phyloP scores from a whole-genome alignment of 2,113 vertebrate genomes.

The Todiramphus chloris region DNA sequence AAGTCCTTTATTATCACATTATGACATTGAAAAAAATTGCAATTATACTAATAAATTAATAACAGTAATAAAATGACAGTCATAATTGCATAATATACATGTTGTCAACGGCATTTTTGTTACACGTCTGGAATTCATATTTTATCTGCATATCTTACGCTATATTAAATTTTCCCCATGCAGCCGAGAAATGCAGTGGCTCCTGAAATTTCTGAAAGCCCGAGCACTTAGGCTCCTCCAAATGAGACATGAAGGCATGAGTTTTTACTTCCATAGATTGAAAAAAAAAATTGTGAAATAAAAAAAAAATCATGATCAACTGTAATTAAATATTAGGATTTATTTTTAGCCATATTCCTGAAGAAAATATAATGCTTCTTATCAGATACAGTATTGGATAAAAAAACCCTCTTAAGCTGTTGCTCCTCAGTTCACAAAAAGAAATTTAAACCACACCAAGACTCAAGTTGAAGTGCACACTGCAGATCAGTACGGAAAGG shows the following conservation, averaged over 20 bases:
- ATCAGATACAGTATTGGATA: not conserved
- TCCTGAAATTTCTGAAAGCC: constrained; percentile 47
- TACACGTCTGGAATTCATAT: constrained; percentile 78
- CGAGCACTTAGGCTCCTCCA: not conserved
- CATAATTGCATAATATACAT: constrained; percentile 82
- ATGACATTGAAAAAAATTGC: constrained; percentile 81
- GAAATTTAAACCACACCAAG: not conserved
- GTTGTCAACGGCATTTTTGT: constrained; percentile 80
- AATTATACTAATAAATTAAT: constrained; percentile 87
- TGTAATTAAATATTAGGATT: not conserved
- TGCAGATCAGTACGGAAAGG: not conserved
- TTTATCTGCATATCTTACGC: constrained; percentile 64
- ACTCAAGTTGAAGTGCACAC: not conserved
- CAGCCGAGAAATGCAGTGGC: not conserved
- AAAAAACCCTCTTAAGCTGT: not conserved
- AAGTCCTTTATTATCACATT: constrained; percentile 85
- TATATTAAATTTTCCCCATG: constrained; percentile 56
- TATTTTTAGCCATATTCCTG: not conserved
- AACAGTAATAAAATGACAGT: constrained; percentile 84
- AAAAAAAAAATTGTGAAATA: not conserved
- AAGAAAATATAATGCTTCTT: not conserved
- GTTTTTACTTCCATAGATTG: not conserved
- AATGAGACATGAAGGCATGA: not conserved
- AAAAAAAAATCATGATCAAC: not conserved
- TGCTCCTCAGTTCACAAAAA: not conserved